Evolutionary conservation across 1,140 invertebrate species (phyloP), one percentile per base, ranked within the genome.

Genomic region (Aphidius gifuensis): DNA sequence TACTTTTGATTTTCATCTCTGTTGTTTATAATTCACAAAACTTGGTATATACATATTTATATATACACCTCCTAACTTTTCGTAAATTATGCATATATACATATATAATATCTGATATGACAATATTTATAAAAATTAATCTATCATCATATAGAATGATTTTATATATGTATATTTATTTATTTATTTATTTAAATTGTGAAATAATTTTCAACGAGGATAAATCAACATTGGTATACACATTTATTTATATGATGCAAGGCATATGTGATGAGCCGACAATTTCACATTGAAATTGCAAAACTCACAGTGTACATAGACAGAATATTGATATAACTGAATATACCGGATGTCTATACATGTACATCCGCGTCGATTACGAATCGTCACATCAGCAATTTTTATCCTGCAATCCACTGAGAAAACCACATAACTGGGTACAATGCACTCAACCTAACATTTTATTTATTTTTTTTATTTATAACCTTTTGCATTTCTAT

Each of bases 271-370:
- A 55, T 60, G 49, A 60, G 39, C 6, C 21, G 49, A 44, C 58
- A 51, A 44, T 61, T 58, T 54, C 50, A 61, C 39, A 61, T 55
- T 61, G 40, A 60, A 49, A 60, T 60, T 51, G 49, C 42, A 48
- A 50, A 45, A 32, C 49, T 11, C 23, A 9, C 42, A 55, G 21
- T 44, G 23, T 9, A 46, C 11, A 46, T 40, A 21, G 43, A 42
- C 9, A 42, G 60, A 61, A 61, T 61, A 61, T 61, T 61, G 51
- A 61, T 61, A 61, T 45, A 38, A 55, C 42, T n/a, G 40, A 55
- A 55, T n/a, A 11, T 39, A 38, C 53, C 39, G 38, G 40, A 55
- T 39, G 53, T 55, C 53, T 40, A 40, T 44, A 11, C 43, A 8
- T 42, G 53, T 38, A 55, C 43, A 55, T 55, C 53, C 40, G 53